phyloP scores from a whole-genome alignment of 2,113 vertebrate species.

The Carassius carassius region DNA sequence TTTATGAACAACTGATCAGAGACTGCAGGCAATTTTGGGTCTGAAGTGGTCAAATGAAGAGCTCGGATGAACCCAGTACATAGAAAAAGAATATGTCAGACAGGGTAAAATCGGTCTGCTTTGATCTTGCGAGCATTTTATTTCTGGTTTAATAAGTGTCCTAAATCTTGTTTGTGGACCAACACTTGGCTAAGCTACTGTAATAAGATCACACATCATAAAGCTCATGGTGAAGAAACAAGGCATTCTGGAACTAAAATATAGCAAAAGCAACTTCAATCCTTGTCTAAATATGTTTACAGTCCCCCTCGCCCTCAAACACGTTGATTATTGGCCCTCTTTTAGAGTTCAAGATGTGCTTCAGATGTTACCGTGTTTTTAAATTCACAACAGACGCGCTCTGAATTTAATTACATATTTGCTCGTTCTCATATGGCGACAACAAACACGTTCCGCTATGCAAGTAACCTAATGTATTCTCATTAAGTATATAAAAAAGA shows the following conservation, averaged over 20 bases:
- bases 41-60: background rate
- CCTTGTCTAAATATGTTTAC: background rate
- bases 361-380: background rate
- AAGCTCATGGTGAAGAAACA: background rate
- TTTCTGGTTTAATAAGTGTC: background rate
- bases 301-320: conserved; percentile 3
- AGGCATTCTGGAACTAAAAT: background rate
- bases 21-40: background rate
- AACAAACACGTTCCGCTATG: conserved; percentile 1
- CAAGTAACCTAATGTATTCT: conserved; percentile 26
- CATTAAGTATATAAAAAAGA: conserved; percentile 12
- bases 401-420: conserved; percentile 16
- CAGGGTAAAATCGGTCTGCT: background rate
- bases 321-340: conserved; percentile 14
- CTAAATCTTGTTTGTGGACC: background rate
- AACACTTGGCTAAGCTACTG: background rate
- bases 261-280: background rate
- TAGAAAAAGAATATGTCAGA: background rate
- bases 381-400: background rate
- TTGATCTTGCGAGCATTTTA: background rate
- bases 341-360: background rate
- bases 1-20: conserved; percentile 6
- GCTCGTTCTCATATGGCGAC: background rate
- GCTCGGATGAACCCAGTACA: background rate
- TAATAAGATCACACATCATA: background rate